Base-by-base conservation (phyloP, 2,888 invertebrate genomes). In the Toxonevra muliebris region DNA sequence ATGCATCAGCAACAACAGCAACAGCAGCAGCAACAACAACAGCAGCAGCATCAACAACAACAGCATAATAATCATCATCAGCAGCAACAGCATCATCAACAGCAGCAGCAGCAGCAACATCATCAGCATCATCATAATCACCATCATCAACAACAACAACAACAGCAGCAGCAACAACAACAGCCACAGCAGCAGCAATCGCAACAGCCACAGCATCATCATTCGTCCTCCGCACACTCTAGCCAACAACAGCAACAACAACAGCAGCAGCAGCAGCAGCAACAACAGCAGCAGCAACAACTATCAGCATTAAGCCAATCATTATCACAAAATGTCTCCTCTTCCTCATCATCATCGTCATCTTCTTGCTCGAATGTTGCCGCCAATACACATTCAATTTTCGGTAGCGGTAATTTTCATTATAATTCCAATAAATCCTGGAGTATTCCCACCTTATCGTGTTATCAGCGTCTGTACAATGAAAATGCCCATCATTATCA, bases 351-450 rank as follows among this genome's bases (percentile, higher is more conserved):
- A 8, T 79, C 60, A 2, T 75, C 79, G 5, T 78, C 78, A 1
- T 76, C 78, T 1, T 75, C 74, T 1, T 71, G 74, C 50, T 59
- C 68, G 3, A 66, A 71, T 66, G 75, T 68, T 9, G 71, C 72
- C 12, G 68, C 74, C 70, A 82, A 84, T 72, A 76, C 83, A 4
- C 84, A 84, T 71, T 84, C 84, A n/a, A 81, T 85, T 69, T 85
- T 85, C 61, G 83, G 83, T 62, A 78, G 79, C 40, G 84, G 82
- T 66, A 84, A 82, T 74, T 85, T 84, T 70, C 84, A 84, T 72
- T 85, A 84, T 74, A 83, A 84, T 73, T 81, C 82, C 54, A 85
- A 83, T 74, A 85, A 84, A 61, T 82, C 83, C 3, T 85, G 84
- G 84, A 82, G 79, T 45, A 75, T 85, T 73, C 84, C 85, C 19